Base-by-base conservation (phyloP, 2,797 vertebrate genomes). In the Atherinosoma microstoma region DNA sequence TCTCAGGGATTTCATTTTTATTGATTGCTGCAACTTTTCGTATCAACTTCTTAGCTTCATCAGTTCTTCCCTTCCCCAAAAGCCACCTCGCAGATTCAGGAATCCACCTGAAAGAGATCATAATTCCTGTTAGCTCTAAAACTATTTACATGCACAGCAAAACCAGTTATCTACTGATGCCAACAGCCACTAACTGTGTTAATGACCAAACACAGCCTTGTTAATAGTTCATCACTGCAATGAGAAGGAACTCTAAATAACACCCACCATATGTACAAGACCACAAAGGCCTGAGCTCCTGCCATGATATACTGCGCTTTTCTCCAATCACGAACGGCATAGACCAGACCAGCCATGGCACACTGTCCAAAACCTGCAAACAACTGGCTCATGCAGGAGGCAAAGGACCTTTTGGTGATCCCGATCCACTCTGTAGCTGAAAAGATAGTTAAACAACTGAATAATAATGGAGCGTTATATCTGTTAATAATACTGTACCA, bases 81-180 rank as follows among this genome's bases (percentile, higher is more conserved):
- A 96, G 85, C 96, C 96, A 96, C n/a, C 94, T 86, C 0, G 94
- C 93, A 2, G 96, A 96, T 66, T 96, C 96, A 27, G 95, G 96
- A 16, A 96, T 85, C 67, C 89, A 75, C 93, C 96, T 96, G 95
- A 16, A 65, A 70, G 53, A 54, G 32, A 70, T 27, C 3, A 10
- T 18, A 47, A 3, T n/a, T 9, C 27, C 20, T 12, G 16, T n/a
- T 3, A 6, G 0, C 20, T 20, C 4, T 38, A 53, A 47, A 38
- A 3, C 22, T n/a, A 5, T 36, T 27, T 12, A 20, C 16, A 45
- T 7, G 16, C 20, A 35, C n/a, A 59, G 30, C 13, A 13, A 34
- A 68, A 54, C 47, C 42, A 27, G 51, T 56, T 54, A 7, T 29
- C 12, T 8, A 9, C 56, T 3, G n/a, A 30, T 30, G 3, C 3